Conservation (phyloP, 2,888 invertebrate genomes). For the Xanthorhoe designata region DNA sequence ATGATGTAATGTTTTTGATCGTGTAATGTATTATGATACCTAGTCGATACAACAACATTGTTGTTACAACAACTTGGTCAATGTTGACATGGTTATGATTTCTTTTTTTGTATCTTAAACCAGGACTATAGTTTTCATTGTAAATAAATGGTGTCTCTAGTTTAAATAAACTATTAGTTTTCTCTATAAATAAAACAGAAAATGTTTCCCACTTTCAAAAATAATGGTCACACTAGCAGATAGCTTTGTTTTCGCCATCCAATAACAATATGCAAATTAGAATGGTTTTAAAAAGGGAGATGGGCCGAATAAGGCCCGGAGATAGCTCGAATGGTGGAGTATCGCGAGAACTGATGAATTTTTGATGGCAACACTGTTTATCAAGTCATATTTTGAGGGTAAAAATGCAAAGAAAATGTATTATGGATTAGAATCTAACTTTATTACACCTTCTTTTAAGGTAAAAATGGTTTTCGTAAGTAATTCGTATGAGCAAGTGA, state of each 20-base stretch:
- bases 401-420: not conserved
- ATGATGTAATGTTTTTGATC: too few species aligned
- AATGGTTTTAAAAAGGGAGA: conserved; percentile 46
- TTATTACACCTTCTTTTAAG: not conserved
- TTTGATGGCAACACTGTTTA: conserved; percentile 28
- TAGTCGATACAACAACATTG: too few species aligned
- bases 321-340: conserved; percentile 30
- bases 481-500: too few species aligned
- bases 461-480: too few species aligned
- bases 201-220: not conserved
- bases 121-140: too few species aligned
- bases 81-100: too few species aligned
- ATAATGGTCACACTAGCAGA: conserved; percentile 30
- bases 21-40: too few species aligned
- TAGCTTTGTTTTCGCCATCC: conserved; percentile 51
- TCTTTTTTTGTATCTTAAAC: too few species aligned
- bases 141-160: too few species aligned
- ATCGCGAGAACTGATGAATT: conserved; percentile 26
- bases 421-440: not conserved
- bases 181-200: too few species aligned
- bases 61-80: too few species aligned
- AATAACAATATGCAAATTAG: conserved; percentile 59
- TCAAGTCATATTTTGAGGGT: conserved; percentile 17
- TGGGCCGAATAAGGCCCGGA: conserved; percentile 35
- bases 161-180: too few species aligned